Base-by-base conservation (phyloP, 2,888 invertebrate species). In the Eulithis testata region DNA sequence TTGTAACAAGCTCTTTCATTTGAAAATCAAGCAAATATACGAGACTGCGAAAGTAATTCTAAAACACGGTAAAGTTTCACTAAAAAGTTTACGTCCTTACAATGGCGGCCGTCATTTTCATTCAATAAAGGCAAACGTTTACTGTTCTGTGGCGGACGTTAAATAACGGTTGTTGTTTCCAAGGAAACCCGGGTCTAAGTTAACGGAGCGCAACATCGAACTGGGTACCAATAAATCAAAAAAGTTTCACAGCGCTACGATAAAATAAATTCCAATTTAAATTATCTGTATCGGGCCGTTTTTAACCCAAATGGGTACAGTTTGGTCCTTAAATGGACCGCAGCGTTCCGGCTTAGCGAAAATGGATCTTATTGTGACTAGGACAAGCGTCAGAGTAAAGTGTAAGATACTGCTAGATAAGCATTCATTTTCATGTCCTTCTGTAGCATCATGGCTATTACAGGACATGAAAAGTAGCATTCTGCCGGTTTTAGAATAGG, bases 191-290 rank as follows among this genome's bases (percentile, higher is more conserved):
- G 14, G 40, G 40, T 49, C 11, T n/a, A 31, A 54, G 64, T 51
- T 49, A 71, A 69, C 73, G 68, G 63, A 71, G 68, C 74, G 73
- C 71, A 72, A 73, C 73, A 73, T 66, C 73, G 63, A 76, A 75
- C 77, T 75, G 66, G 14, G 59, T 50, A 65, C 62, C 74, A 71
- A 79, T 80, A 79, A 81, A 80, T 81, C 76, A 80, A 79, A 80
- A 77, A 80, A 78, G 74, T 79, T 80, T 73, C 36, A 56, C 71
- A 57, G 60, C 60, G 60, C 60, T 62, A 64, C 65, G 75, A 75
- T 78, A 74, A 76, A 76, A 77, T 77, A 72, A 70, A 76, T 76
- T 77, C 70, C 66, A 80, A 76, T 76, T 77, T 73, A 73, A 73
- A 72, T 75, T 72, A 76, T 76, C 69, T 73, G 71, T 73, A 74